A percentile compares a stretch with the other conserved stretches of the same genome.
Evolutionary conservation across 2,888 invertebrate genomes (phyloP).

Genomic region (Hemaris fuciformis): DNA sequence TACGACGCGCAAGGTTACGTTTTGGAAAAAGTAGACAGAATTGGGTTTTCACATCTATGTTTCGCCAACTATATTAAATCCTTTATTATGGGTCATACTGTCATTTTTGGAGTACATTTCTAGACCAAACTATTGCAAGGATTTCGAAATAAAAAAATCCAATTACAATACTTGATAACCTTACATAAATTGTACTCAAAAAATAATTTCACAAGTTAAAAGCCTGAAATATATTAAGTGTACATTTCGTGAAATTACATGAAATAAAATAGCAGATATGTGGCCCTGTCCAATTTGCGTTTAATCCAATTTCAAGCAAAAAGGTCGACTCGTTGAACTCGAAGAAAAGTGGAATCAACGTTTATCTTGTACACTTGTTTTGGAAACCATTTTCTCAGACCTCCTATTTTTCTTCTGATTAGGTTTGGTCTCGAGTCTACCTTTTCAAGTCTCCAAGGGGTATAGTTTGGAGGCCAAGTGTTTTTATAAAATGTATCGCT

Average conservation of each 20-base stretch:
- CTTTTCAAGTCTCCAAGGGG: not conserved
- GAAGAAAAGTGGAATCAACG: conserved; percentile 2
- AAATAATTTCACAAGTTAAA: too few relatives aligned
- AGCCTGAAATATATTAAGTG: not conserved
- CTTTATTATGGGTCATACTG: too few relatives aligned
- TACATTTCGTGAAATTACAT: not conserved
- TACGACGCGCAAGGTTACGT: too few relatives aligned
- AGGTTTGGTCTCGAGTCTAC: not conserved
- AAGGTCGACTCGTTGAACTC: not conserved
- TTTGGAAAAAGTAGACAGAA: too few relatives aligned
- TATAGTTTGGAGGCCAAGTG: not conserved
- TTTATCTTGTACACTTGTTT: conserved; percentile 8
- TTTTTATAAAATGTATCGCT: not conserved
- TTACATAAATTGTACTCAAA: too few relatives aligned
- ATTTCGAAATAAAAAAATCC: too few relatives aligned
- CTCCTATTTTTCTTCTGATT: conserved; percentile 4
- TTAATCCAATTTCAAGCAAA: not conserved
- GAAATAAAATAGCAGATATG: not conserved
- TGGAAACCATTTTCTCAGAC: not conserved
- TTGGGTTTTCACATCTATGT: too few relatives aligned
- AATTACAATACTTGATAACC: too few relatives aligned
- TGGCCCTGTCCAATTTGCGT: not conserved
- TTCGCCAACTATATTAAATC: too few relatives aligned
- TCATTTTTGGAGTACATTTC: too few relatives aligned
- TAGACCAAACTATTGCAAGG: too few relatives aligned